Percentiles rank a stretch among this genome's conserved stretches.
These are phyloP conservation scores for Apostichopus japonicus DNA, from an alignment of 35 echinoderm and acorn worm genomes.

Conservation along the genomic window DNA sequence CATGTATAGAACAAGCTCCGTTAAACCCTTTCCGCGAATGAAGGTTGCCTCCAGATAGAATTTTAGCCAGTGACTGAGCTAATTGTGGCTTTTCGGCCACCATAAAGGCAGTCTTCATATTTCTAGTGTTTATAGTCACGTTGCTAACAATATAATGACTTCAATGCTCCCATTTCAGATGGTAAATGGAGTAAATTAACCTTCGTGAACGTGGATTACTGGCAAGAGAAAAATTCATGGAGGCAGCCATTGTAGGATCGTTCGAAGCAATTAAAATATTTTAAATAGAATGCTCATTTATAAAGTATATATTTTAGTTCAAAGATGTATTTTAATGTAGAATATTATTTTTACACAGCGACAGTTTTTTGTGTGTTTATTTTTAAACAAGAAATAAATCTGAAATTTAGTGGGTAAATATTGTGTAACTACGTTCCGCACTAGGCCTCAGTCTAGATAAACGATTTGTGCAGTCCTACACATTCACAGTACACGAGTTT, in stretches of 20 bases:
- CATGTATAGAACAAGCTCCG: constrained; percentile 94
- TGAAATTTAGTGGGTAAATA: too few species aligned
- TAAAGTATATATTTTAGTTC: neutral
- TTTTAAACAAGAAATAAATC: too few species aligned
- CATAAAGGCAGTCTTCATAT: constrained; percentile 93
- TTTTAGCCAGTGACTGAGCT: constrained; percentile 95
- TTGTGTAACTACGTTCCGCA: too few species aligned
- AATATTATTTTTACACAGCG: too few species aligned
- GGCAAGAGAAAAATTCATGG: neutral
- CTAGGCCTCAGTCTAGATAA: too few species aligned
- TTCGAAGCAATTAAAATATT: constrained; percentile 18
- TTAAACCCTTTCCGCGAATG: constrained; percentile 85
- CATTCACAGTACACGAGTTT: too few species aligned
- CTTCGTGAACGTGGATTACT: neutral
- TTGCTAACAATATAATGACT: neutral
- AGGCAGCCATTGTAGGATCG: constrained; percentile 56
- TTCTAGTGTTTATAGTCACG: neutral
- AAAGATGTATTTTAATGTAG: too few species aligned
- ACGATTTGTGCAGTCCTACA: too few species aligned
- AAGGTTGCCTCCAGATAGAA: constrained; percentile 86
- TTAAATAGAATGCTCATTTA: neutral
- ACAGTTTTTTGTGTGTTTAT: too few species aligned
- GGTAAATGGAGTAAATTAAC: neutral
- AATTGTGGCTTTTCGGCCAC: constrained; percentile 98
- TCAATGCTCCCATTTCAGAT: neutral